These are phyloP conservation scores for Chaetodon trifascialis DNA, from an alignment of 2,113 vertebrate genomes.

Conservation along the genomic window DNA sequence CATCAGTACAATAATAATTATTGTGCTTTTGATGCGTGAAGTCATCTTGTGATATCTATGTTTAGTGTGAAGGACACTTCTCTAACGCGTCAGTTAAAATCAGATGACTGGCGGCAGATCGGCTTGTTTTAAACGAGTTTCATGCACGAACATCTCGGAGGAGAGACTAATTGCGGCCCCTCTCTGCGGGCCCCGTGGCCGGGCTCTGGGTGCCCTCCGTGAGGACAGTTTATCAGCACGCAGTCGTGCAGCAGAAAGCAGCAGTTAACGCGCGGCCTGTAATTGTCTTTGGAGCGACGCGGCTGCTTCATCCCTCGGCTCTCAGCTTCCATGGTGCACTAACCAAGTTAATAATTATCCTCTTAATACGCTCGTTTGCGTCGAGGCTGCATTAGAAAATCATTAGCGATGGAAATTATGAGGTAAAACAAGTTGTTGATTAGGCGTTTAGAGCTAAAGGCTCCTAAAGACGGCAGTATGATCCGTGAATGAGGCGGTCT, in stretches of 20 bases:
- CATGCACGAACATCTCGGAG: too few relatives aligned
- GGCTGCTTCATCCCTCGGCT: constrained; percentile 24
- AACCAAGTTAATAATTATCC: constrained; percentile 81
- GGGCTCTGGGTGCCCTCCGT: constrained; percentile 14
- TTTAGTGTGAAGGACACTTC: not conserved
- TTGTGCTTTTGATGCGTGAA: not conserved
- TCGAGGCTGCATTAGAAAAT: constrained; percentile 85
- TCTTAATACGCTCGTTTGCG: constrained; percentile 73
- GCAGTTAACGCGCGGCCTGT: not conserved
- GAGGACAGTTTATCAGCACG: not conserved
- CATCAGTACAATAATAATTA: not conserved
- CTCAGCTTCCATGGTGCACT: constrained; percentile 58
- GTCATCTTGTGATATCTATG: too few relatives aligned
- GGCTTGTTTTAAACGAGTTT: too few relatives aligned
- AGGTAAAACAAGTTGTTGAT: constrained; percentile 85
- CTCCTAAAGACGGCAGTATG: constrained; percentile 56
- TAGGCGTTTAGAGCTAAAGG: constrained; percentile 84
- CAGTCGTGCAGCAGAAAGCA: not conserved
- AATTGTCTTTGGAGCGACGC: not conserved
- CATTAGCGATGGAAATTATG: constrained; percentile 85
- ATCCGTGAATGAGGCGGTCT: not conserved
- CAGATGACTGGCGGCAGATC: not conserved
- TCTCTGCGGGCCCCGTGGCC: too few relatives aligned
- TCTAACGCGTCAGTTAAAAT: not conserved
- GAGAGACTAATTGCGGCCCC: not conserved